Base-by-base conservation (phyloP, 2,888 invertebrate species). In the Tetanocera ferruginea region DNA sequence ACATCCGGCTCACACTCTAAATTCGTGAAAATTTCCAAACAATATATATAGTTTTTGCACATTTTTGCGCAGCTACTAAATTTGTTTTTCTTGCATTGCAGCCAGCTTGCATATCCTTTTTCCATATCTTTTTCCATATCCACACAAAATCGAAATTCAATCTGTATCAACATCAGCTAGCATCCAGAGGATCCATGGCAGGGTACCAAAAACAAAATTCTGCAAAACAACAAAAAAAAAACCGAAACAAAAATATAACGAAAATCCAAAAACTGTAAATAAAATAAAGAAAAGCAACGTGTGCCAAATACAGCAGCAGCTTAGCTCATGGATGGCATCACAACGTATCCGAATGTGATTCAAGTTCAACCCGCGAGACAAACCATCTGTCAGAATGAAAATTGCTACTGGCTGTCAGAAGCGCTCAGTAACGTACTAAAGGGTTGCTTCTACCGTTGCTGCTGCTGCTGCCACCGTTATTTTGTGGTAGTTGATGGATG, bases 311-410 rank as follows among this genome's bases (percentile, higher is more conserved):
- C 79, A 81, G 77, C 79, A 81, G 77, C 79, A 79, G 72, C 77
- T 67, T 55, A 23, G 37, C 75, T 64, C 64, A 64, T 64, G 51
- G 49, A n/a, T n/a, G 19, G 51, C 52, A 64, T 43, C 57, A 34
- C 57, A 51, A 57, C 72, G 79, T 70, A 69, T 77, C 76, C 79
- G 70, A 76, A 78, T 73, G 77, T 28, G 66, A 73, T 82, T 82
- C 83, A 84, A 83, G 83, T 83, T 85, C 85, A 84, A 82, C 83
- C 83, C 84, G 83, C 84, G 83, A 86, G 85, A 84, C 82, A 81
- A 83, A 81, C 85, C 87, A 88, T 85, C 88, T 88, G 88, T 87
- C 87, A 86, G 84, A 82, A 83, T 81, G 81, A 81, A 82, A 83
- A 81, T 76, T 81, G 79, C 77, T 34, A 74, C 78, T 67, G 73